Base-by-base conservation (phyloP, 2,888 invertebrate species). In the Diachrysia chrysitis region DNA sequence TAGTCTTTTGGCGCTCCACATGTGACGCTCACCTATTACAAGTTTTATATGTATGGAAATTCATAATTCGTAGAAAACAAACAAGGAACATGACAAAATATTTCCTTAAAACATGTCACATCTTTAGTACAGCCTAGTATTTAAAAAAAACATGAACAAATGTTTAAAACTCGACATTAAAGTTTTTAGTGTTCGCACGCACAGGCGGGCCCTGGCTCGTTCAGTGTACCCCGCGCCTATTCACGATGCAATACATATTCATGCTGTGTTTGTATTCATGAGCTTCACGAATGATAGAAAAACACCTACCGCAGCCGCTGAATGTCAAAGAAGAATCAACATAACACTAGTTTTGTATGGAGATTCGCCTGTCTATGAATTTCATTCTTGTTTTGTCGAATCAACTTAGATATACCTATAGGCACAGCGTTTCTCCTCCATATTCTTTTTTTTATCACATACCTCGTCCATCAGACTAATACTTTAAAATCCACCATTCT, bases 201-300 rank as follows among this genome's bases (percentile, higher is more conserved):
- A n/a, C 42, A 42, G 42, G 1, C 37, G 14, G 12, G 42, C 1
- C n/a, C 7, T n/a, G 5, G 16, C 5, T 6, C 42, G 37, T 14
- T 37, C 37, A 14, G 14, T 37, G 14, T 14, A n/a, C 42, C n/a
- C n/a, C 42, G n/a, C 42, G 53, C 48, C 58, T 63, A 46, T 67
- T 73, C 73, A 65, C 69, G 61, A 65, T 61, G 63, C 69, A 65
- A 69, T 81, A 78, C 81, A 78, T 78, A 78, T 78, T 73, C 81
- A 78, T 81, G 64, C 60, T 60, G 63, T 53, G 78, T 78, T 78
- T 78, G 74, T 81, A 78, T 81, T 78, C 78, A 78, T 81, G 78
- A 81, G 67, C 48, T 60, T 42, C 56, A 53, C 65, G 63, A 70
- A 73, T 70, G 61, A 81, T 63, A 68, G 63, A 69, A 73, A 78